Evolutionary conservation across 2,888 invertebrate species (phyloP), one percentile per base, ranked within the genome.

Genomic region (Spilarctia lutea): DNA sequence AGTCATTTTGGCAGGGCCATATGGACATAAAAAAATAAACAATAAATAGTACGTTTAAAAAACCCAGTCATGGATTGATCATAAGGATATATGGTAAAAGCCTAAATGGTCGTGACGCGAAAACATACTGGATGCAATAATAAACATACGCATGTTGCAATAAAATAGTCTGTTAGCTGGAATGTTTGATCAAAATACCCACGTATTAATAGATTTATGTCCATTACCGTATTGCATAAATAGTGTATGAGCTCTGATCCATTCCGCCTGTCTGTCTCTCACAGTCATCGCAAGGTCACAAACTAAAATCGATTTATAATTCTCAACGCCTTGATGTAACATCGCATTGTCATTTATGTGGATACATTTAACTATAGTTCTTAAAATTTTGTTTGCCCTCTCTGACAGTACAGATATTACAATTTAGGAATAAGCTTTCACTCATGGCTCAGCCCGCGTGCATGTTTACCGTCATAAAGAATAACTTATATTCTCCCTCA

Each of bases 181-280:
- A 75, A 72, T 72, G 65, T 69, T 65, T 71, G 71, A 79, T 77
- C 73, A 67, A 72, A 75, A 81, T 74, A 78, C 74, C 30, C 42
- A 30, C 39, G 63, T 77, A 79, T 81, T 67, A 81, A 83, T 83
- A 81, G 75, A 71, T 67, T 71, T 56, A 81, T 75, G 63, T 73
- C 70, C 71, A 80, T 80, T 82, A 75, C 65, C n/a, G 63, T 35
- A 69, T 63, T 35, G 24, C 56, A 67, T 72, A 56, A 68, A 63
- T 68, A 73, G 68, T 68, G 18, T n/a, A 60, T 60, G 60, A 42
- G 30, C 63, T 42, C 67, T 56, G 60, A 68, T 48, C 18, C 78
- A 52, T 72, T 78, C 35, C 33, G 60, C 45, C n/a, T 67, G 70
- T 52, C 33, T 48, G 33, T 35, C 52, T 68, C 35, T 33, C 30